These are phyloP conservation scores for Crypturellus tataupa DNA, from an alignment of 2,797 vertebrate genomes.

Conservation along the genomic window DNA sequence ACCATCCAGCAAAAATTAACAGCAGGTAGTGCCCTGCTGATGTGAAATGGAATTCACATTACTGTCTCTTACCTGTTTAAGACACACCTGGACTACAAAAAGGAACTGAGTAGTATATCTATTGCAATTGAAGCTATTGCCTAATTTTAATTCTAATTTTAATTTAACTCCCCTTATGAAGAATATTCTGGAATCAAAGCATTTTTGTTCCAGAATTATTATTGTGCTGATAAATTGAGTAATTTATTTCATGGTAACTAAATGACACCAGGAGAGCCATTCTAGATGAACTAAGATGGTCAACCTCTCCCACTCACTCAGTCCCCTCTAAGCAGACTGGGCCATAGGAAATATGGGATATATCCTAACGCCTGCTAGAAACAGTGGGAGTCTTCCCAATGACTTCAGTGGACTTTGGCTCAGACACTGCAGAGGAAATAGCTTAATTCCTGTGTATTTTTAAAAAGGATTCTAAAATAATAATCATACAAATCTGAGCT, in stretches of 20 bases:
- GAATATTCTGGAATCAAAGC: background rate
- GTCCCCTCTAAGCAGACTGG: background rate
- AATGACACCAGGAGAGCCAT: background rate
- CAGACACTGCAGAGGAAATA: slow-evolving; percentile 47
- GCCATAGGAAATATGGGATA: background rate
- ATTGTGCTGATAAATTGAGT: background rate
- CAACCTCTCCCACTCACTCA: background rate
- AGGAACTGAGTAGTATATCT: background rate
- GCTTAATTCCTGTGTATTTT: slow-evolving; percentile 57
- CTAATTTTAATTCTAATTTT: background rate
- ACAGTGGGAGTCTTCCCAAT: slow-evolving; percentile 46
- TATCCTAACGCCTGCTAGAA: background rate
- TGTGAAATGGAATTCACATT: background rate
- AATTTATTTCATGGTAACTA: slow-evolving; percentile 17
- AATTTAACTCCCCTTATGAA: background rate
- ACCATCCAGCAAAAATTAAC: background rate
- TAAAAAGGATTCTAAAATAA: slow-evolving; percentile 5
- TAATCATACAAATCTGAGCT: background rate
- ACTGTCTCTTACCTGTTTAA: background rate
- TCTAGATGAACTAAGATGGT: background rate
- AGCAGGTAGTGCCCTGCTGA: background rate
- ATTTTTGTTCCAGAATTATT: slow-evolving; percentile 24
- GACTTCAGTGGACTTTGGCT: slow-evolving; percentile 57
- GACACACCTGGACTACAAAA: background rate
- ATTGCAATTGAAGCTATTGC: background rate